Base-by-base conservation (phyloP, 2,888 invertebrate genomes). In the Colostygia pectinataria region DNA sequence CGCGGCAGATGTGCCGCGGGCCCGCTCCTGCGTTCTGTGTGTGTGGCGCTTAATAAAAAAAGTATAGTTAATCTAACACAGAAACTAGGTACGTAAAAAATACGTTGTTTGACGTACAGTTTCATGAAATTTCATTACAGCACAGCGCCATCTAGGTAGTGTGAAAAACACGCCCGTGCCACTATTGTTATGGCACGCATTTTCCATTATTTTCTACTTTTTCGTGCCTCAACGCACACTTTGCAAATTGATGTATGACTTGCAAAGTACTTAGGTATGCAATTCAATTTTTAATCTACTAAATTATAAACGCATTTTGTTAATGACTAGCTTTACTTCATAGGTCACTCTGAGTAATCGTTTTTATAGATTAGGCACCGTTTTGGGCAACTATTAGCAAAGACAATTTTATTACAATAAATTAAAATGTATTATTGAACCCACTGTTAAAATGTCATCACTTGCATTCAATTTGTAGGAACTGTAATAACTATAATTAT, bases 371-470 rank as follows among this genome's bases (percentile, higher is more conserved):
- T 38, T 33, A 34, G 34, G 34, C 29, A 47, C 53, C 42, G 45
- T 53, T 38, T 53, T 37, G 5, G 42, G 37, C 31, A 18, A 40
- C 27, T 45, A 38, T 53, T 41, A 50, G 49, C 44, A 53, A 53
- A 29, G 9, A 20, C 20, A 20, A 4, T 20, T 3, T 18, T 18
- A 2, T 20, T 6, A 20, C 20, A 20, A 20, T 20, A 4, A 20
- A 20, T 20, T 6, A 18, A 6, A 5, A 20, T 20, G 9, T 39
- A 36, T 50, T 41, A 53, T 48, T 44, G 42, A 53, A 51, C 39
- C 50, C 40, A 24, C 47, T 48, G 48, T 48, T 53, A 51, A 43
- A 45, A 18, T 51, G 46, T 40, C 45, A 44, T 43, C 46, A 37
- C 15, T 42, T 29, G 32, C 28, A 49, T 33, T 43, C 10, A 42